Evolutionary conservation across 2,797 vertebrate genomes (phyloP).

Genomic region (Meriones psammophilus): DNA sequence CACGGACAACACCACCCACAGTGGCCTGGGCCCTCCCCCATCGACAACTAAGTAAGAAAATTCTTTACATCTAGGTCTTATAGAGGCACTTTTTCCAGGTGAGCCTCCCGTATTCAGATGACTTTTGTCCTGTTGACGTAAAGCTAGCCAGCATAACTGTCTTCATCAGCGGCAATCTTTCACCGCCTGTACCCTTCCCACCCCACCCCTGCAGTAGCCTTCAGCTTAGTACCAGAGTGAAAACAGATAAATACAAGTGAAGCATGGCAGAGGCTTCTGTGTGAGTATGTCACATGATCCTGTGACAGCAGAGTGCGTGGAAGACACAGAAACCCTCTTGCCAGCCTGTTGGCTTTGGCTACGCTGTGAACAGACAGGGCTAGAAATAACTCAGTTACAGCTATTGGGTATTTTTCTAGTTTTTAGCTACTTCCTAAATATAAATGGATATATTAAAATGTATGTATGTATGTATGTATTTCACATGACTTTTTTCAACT

Average conservation of each 20-base stretch:
- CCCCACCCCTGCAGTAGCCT: neutral
- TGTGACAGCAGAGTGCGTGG: neutral
- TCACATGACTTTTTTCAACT: neutral
- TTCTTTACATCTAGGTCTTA: neutral
- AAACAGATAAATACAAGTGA: conserved; percentile 1
- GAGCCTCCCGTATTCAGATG: neutral
- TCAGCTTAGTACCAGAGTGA: neutral
- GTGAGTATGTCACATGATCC: neutral
- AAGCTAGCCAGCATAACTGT: neutral
- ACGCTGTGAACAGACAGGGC: accelerated
- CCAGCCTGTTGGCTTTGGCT: neutral
- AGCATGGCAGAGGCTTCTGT: neutral
- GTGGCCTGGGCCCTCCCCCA: no score
- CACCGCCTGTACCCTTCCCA: neutral
- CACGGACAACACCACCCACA: no score
- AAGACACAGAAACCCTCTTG: neutral
- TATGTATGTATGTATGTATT: neutral
- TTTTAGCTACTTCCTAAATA: conserved; percentile 9
- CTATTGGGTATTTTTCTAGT: neutral
- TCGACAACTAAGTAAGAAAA: neutral
- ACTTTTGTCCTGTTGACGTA: neutral
- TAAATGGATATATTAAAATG: neutral
- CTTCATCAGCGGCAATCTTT: neutral
- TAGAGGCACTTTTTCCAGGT: neutral
- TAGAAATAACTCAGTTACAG: neutral